Evolutionary conservation across 2,888 invertebrate genomes (phyloP).

Genomic region (Eubasilissa splendida): DNA sequence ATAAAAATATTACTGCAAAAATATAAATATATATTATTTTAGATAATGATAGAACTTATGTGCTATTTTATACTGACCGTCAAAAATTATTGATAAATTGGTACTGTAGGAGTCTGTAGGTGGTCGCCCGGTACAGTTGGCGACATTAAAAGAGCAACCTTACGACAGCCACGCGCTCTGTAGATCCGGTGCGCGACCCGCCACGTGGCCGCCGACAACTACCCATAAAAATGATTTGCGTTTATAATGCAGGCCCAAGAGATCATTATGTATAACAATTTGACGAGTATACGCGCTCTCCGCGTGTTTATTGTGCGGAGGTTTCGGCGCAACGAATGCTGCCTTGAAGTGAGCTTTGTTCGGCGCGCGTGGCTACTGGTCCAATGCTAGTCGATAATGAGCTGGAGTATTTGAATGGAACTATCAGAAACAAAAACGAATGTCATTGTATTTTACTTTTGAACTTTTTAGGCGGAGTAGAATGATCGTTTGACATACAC

Average conservation of each 20-base stretch:
- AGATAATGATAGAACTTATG: too few relatives aligned
- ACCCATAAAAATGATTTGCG: constrained; percentile 53
- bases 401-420: not conserved
- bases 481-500: too few relatives aligned
- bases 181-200: not conserved
- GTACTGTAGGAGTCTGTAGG: too few relatives aligned
- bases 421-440: too few relatives aligned
- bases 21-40: too few relatives aligned
- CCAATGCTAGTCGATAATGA: constrained; percentile 3
- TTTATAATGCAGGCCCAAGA: constrained; percentile 38
- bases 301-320: not conserved
- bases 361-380: not conserved
- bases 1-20: too few relatives aligned
- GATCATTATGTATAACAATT: constrained; percentile 27
- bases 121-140: too few relatives aligned
- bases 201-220: constrained; percentile 30
- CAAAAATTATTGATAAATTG: too few relatives aligned
- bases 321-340: not conserved
- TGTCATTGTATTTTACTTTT: too few relatives aligned
- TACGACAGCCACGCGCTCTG: not conserved
- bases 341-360: constrained; percentile 8
- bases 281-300: constrained; percentile 8
- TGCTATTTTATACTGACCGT: too few relatives aligned
- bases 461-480: too few relatives aligned
- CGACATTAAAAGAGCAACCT: constrained; percentile 31